phyloP scores from a whole-genome alignment of 1,140 invertebrate species.

The Colletes gigas region DNA sequence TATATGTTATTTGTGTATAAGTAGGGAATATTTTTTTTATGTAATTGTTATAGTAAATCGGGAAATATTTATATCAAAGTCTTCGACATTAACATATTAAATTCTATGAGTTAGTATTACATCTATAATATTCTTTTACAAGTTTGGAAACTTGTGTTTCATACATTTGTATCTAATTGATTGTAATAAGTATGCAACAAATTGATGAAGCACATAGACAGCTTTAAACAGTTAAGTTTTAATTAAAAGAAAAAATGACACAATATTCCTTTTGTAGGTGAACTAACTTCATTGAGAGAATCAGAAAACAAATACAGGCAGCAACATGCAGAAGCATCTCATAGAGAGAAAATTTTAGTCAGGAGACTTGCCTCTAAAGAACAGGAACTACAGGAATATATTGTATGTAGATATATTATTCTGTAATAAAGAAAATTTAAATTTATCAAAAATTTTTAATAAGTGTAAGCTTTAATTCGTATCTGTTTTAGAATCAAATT shows the following conservation, averaged over 20 bases:
- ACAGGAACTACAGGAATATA: slow-evolving; percentile 97
- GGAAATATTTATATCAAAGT: neutral
- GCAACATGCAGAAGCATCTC: slow-evolving; percentile 91
- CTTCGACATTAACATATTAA: neutral
- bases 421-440: neutral
- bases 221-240: slow-evolving; percentile 23
- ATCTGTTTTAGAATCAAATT: slow-evolving; percentile 89
- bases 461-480: slow-evolving; percentile 51
- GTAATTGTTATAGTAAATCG: neutral
- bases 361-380: slow-evolving; percentile 95
- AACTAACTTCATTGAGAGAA: slow-evolving; percentile 88
- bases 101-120: neutral
- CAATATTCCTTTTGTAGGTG: slow-evolving; percentile 83
- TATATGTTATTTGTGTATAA: too few relatives aligned
- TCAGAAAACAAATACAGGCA: slow-evolving; percentile 91
- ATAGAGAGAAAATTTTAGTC: slow-evolving; percentile 95
- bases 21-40: too few relatives aligned
- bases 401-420: slow-evolving; percentile 85
- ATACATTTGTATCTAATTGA: neutral
- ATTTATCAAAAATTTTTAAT: slow-evolving; percentile 17
- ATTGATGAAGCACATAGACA: slow-evolving; percentile 53
- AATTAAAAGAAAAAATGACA: slow-evolving; percentile 54
- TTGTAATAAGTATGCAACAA: slow-evolving; percentile 16
- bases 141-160: neutral
- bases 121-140: neutral